Percentiles rank a stretch among this genome's conserved stretches.
Conservation (phyloP, 1,140 invertebrate genomes). For the Neelides sp. region DNA sequence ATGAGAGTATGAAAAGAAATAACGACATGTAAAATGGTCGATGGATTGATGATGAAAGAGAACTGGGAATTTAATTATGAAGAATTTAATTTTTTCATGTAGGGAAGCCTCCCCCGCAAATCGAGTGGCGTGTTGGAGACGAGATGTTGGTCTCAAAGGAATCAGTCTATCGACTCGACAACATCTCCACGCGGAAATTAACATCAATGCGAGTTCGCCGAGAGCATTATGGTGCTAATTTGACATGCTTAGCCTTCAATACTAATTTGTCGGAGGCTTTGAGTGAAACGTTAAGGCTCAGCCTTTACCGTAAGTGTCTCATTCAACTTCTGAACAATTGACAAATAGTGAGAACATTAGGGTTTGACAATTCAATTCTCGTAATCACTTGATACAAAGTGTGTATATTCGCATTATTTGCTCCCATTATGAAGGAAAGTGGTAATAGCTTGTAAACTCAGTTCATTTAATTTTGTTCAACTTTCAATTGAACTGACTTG, state of each 20-base stretch:
- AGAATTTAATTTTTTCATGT: neutral
- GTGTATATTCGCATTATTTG: no score
- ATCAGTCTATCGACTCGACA: conserved; percentile 15
- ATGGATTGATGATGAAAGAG: no score
- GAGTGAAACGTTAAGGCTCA: conserved; percentile 26
- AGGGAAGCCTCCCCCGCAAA: conserved; percentile 27
- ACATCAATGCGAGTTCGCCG: conserved; percentile 19
- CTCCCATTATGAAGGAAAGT: no score
- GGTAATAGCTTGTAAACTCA: no score
- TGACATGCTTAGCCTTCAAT: conserved; percentile 32
- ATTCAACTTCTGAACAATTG: no score
- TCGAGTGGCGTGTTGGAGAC: conserved; percentile 28
- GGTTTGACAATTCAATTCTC: no score
- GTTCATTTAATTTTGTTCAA: no score
- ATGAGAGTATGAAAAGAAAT: no score
- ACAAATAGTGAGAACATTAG: no score
- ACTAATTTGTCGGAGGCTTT: conserved; percentile 31
- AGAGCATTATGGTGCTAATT: conserved; percentile 32
- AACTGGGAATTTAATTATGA: neutral
- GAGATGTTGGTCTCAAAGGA: conserved; percentile 21
- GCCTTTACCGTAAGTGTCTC: conserved; percentile 27
- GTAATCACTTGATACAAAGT: no score
- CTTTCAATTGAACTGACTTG: no score
- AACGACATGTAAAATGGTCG: no score
- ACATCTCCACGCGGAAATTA: conserved; percentile 22